Evolutionary conservation across 2,113 vertebrate genomes (phyloP), one percentile per base, ranked within the genome.

Genomic region (Onychostruthus taczanowskii): DNA sequence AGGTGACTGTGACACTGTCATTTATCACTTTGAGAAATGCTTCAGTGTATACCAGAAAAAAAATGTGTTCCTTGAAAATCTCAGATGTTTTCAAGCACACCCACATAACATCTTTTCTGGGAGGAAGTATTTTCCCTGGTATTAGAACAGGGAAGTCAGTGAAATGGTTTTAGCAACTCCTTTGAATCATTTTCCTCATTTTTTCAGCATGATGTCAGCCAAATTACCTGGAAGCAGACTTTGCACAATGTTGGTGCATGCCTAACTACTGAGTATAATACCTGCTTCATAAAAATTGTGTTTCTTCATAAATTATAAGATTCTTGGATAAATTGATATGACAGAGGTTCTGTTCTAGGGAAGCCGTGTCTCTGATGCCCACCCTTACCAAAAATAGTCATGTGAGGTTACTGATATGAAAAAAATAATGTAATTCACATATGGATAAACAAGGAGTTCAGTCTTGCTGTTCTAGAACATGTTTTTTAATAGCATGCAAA

Each of bases 61-160:
- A 79, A 94, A 66, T 72, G 82, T 92, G 90, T 94, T 90, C 85
- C 92, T 97, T 93, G 88, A 95, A 94, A 95, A 76, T 81, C 88
- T 93, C 55, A 37, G 88, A 93, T 94, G 92, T 96, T 97, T 95
- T 93, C 95, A 95, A 94, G 88, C 88, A 88, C 95, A 81, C 94
- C 95, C 95, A 96, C 95, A 59, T 86, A 95, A 90, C 92, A 88
- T 90, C 68, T 92, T 95, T 95, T 90, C 84, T 78, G 52, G 28
- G 58, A 95, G 92, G 93, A 97, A 97, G 93, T 95, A 72, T 94
- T 96, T 95, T 94, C 73, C 92, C 50, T 64, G 44, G 63, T 56
- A 83, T 88, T 90, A 72, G 83, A 93, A 64, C 55, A 80, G 44
- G 52, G 61, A 90, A 90, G 19, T 90, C 47, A 59, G 79, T 86